phyloP scores from a whole-genome alignment of 2,888 invertebrate species.

The Phasia obesa region DNA sequence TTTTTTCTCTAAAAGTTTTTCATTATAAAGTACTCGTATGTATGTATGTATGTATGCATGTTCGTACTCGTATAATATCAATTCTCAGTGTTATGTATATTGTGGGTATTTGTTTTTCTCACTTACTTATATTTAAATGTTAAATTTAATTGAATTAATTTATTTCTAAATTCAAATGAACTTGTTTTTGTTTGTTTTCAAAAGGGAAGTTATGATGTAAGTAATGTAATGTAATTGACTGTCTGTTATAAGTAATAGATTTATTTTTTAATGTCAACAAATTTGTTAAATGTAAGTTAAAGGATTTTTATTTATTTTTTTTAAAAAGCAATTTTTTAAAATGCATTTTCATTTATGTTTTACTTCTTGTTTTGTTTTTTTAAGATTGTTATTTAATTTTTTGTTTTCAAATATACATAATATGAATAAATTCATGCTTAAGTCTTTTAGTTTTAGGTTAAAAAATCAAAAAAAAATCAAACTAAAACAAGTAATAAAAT shows the following conservation, averaged over 20 bases:
- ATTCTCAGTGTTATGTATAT: slow-evolving; percentile 64
- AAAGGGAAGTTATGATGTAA: slow-evolving; percentile 30
- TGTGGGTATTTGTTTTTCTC: slow-evolving; percentile 7
- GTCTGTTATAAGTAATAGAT: slow-evolving; percentile 25
- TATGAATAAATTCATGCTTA: slow-evolving; percentile 71
- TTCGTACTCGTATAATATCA: slow-evolving; percentile 48
- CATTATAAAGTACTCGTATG: no score
- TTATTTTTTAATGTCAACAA: slow-evolving; percentile 6
- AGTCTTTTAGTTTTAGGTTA: slow-evolving; percentile 72
- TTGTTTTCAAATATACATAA: slow-evolving; percentile 13
- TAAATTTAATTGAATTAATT: slow-evolving; percentile 15
- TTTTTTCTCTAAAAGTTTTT: neutral
- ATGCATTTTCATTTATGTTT: slow-evolving; percentile 7
- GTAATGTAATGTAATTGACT: slow-evolving; percentile 53
- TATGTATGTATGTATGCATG: slow-evolving; percentile 3
- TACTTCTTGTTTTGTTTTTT: neutral
- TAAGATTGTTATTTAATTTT: slow-evolving; percentile 11
- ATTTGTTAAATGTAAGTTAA: neutral
- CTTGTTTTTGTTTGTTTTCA: neutral
- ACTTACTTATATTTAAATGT: slow-evolving; percentile 20
- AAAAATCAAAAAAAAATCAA: slow-evolving; percentile 35
- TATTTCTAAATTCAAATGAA: slow-evolving; percentile 22
- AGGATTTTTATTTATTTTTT: neutral
- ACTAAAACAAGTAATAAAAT: slow-evolving; percentile 28
- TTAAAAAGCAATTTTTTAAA: neutral